Percentiles rank a stretch among this genome's conserved stretches.
Evolutionary conservation across 2,888 invertebrate species (phyloP).

Genomic region (Ypsolopha sequella): DNA sequence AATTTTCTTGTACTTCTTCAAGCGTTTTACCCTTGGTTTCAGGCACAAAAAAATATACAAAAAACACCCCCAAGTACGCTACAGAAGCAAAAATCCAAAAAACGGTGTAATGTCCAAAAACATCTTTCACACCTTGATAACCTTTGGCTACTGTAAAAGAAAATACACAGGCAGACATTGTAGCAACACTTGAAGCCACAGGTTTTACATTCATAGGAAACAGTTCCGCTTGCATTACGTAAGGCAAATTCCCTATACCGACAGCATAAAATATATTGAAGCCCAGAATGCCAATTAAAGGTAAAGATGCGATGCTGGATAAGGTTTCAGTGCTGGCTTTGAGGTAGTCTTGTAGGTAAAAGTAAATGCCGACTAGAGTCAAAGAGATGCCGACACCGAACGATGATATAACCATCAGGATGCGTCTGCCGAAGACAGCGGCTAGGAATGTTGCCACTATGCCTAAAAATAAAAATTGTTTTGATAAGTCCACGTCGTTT

Average conservation of each 20-base stretch:
- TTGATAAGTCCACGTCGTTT: neutral
- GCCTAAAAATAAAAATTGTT: slow-evolving; percentile 33
- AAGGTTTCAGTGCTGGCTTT: slow-evolving; percentile 36
- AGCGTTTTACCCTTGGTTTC: slow-evolving; percentile 75
- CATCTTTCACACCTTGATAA: slow-evolving; percentile 68
- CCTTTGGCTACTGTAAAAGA: slow-evolving; percentile 72
- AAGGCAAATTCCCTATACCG: slow-evolving; percentile 72
- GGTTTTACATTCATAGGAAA: slow-evolving; percentile 75
- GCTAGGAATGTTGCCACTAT: slow-evolving; percentile 61
- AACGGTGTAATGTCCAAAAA: slow-evolving; percentile 67
- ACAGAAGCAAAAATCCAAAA: slow-evolving; percentile 70
- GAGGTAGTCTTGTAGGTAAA: slow-evolving; percentile 58
- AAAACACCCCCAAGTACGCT: slow-evolving; percentile 68
- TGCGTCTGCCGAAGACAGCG: slow-evolving; percentile 65
- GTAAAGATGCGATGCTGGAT: slow-evolving; percentile 53
- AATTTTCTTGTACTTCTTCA: slow-evolving; percentile 69
- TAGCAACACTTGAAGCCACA: slow-evolving; percentile 69
- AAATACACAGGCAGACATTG: slow-evolving; percentile 66
- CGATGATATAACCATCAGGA: slow-evolving; percentile 66
- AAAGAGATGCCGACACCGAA: slow-evolving; percentile 65
- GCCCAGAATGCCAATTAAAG: slow-evolving; percentile 64
- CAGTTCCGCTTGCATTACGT: slow-evolving; percentile 74
- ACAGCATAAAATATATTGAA: slow-evolving; percentile 72
- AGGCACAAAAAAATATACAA: slow-evolving; percentile 69
- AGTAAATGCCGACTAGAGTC: slow-evolving; percentile 62